Conservation (phyloP, 2,888 invertebrate species). For the Hofmannophila pseudospretella region DNA sequence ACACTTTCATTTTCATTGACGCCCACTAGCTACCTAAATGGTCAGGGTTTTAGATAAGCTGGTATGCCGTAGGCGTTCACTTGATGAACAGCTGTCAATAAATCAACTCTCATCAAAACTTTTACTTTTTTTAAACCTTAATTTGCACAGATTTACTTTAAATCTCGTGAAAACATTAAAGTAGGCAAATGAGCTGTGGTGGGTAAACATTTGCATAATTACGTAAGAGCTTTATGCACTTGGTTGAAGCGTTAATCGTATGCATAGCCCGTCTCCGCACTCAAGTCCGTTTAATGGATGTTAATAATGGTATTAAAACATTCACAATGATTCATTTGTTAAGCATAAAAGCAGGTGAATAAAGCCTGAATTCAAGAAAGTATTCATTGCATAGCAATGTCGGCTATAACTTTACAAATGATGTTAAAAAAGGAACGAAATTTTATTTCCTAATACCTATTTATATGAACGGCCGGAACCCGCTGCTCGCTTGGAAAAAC, state of each 20-base stretch:
- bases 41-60: conserved; percentile 7
- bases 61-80: conserved; percentile 5
- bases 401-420: conserved; percentile 1
- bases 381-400: not conserved
- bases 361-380: not conserved
- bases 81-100: conserved; percentile 12
- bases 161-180: conserved; percentile 36
- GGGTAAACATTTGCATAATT: conserved; percentile 53
- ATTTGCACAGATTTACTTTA: conserved; percentile 6
- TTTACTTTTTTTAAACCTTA: conserved; percentile 33
- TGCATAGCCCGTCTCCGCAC: conserved; percentile 42
- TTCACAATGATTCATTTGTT: conserved; percentile 3
- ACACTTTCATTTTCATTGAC: conserved; percentile 50
- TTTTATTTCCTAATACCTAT: conserved; percentile 22
- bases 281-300: conserved; percentile 40
- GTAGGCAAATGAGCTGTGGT: conserved; percentile 39
- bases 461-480: conserved; percentile 12
- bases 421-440: conserved; percentile 21
- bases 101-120: conserved; percentile 23
- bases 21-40: conserved; percentile 18
- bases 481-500: conserved; percentile 32
- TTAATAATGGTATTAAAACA: conserved; percentile 23
- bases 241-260: conserved; percentile 42
- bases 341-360: no score
- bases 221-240: conserved; percentile 52